A percentile compares a stretch with the other conserved stretches of the same genome.
These are phyloP conservation scores for Archilochus colubris DNA, from an alignment of 2,113 vertebrate genomes.

Conservation along the genomic window DNA sequence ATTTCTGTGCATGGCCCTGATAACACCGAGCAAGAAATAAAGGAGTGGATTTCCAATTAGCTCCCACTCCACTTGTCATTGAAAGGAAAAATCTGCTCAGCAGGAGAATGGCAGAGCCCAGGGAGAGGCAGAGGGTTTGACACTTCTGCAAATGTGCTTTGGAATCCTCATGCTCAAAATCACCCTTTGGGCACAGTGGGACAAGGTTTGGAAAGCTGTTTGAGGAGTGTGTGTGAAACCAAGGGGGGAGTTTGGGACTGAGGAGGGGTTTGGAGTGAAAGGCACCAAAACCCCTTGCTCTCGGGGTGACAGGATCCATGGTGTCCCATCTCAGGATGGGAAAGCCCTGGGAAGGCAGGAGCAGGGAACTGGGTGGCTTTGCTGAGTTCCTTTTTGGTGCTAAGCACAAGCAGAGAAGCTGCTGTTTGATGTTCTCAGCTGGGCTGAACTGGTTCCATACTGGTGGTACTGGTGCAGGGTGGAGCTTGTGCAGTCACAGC, in stretches of 20 bases:
- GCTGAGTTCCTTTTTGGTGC: not conserved
- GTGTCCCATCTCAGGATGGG: not conserved
- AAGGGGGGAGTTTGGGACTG: slow-evolving; percentile 27
- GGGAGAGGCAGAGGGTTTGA: slow-evolving; percentile 11
- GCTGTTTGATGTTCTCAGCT: not conserved
- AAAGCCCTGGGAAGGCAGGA: not conserved
- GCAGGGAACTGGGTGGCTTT: not conserved
- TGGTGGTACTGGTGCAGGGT: not conserved
- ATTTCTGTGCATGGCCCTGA: not conserved
- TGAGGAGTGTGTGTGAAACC: slow-evolving; percentile 19
- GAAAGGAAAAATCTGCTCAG: slow-evolving; percentile 47
- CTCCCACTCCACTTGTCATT: not conserved
- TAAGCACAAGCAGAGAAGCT: not conserved
- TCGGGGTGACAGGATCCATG: not conserved
- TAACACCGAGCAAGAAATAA: not conserved
- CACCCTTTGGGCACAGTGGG: slow-evolving; percentile 24
- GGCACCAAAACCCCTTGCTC: not conserved
- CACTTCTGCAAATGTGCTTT: not conserved
- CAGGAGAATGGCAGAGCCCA: slow-evolving; percentile 25
- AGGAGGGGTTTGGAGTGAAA: slow-evolving; percentile 54
- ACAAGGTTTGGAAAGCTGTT: not conserved
- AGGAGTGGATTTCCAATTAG: slow-evolving; percentile 1
- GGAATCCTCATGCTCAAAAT: not conserved
- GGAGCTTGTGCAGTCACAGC: not conserved
- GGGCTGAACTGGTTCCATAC: not conserved